A percentile compares a stretch with the other conserved stretches of the same genome.
Evolutionary conservation across 2,797 vertebrate species (phyloP).

Genomic region (Enteromius unitaeniatus): DNA sequence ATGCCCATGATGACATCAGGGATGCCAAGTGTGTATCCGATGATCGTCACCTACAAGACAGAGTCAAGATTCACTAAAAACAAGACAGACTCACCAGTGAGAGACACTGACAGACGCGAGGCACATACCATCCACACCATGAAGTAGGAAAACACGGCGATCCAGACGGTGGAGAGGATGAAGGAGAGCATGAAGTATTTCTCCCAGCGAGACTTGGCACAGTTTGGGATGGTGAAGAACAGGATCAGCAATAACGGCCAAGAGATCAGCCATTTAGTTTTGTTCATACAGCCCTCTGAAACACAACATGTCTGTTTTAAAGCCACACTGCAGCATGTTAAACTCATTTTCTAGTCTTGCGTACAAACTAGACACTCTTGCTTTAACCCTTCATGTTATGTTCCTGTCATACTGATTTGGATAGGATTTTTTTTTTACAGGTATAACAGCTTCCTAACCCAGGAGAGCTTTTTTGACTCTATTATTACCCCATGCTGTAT

Average conservation of each 20-base stretch:
- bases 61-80: not conserved
- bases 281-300: slow-evolving; percentile 81
- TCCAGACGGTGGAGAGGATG: slow-evolving; percentile 92
- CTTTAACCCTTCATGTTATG: not conserved
- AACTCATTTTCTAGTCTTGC: not conserved
- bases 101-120: not conserved
- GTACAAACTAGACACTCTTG: not conserved
- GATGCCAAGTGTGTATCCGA: slow-evolving; percentile 95
- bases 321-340: not conserved
- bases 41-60: slow-evolving; percentile 88
- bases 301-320: slow-evolving; percentile 6
- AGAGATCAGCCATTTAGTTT: slow-evolving; percentile 89
- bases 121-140: slow-evolving; percentile 98
- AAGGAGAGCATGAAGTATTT: slow-evolving; percentile 95
- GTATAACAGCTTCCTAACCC: not conserved
- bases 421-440: not conserved
- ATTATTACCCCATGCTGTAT: not conserved
- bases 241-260: slow-evolving; percentile 93
- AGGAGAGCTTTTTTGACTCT: not conserved
- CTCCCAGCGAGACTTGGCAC: slow-evolving; percentile 93
- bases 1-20: slow-evolving; percentile 99
- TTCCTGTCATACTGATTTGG: not conserved
- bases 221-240: slow-evolving; percentile 89
- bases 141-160: slow-evolving; percentile 94
- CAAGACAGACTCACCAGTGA: slow-evolving; percentile 10